phyloP scores from a whole-genome alignment of 2,888 invertebrate species.

The Caenorhabditis angaria region DNA sequence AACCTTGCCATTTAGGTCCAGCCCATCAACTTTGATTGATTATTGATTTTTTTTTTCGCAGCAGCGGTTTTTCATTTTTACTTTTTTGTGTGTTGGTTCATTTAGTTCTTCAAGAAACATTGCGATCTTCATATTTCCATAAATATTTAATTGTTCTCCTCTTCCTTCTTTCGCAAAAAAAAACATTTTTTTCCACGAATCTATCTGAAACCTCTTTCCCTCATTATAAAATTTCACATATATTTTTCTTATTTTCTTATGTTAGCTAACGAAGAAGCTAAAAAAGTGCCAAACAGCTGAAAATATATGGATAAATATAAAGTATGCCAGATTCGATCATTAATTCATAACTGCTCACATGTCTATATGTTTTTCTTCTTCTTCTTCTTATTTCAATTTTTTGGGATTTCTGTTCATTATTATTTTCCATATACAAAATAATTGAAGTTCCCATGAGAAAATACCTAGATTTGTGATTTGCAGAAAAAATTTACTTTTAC shows the following conservation, averaged over 20 bases:
- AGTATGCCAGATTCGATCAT: constrained; percentile 19
- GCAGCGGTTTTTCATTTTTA: too few species aligned
- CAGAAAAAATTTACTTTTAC: not conserved
- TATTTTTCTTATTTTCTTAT: not conserved
- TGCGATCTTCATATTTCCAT: not conserved
- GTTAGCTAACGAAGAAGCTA: not conserved
- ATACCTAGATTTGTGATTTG: not conserved
- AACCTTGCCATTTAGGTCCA: too few species aligned
- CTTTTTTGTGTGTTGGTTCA: too few species aligned
- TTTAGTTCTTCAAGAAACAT: too few species aligned
- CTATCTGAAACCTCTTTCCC: not conserved
- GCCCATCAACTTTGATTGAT: too few species aligned
- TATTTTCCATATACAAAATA: not conserved
- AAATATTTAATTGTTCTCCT: not conserved
- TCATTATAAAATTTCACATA: not conserved
- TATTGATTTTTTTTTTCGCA: too few species aligned
- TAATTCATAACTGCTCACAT: constrained; percentile 45
- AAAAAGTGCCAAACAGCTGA: not conserved
- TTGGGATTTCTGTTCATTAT: not conserved
- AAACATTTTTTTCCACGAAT: not conserved
- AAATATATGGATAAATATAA: not conserved
- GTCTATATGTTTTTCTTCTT: constrained; percentile 15
- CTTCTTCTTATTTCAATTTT: too few species aligned
- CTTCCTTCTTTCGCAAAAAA: too few species aligned
- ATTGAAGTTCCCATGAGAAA: not conserved